Base-by-base conservation (phyloP, 2,888 invertebrate species). In the Xestia xanthographa region DNA sequence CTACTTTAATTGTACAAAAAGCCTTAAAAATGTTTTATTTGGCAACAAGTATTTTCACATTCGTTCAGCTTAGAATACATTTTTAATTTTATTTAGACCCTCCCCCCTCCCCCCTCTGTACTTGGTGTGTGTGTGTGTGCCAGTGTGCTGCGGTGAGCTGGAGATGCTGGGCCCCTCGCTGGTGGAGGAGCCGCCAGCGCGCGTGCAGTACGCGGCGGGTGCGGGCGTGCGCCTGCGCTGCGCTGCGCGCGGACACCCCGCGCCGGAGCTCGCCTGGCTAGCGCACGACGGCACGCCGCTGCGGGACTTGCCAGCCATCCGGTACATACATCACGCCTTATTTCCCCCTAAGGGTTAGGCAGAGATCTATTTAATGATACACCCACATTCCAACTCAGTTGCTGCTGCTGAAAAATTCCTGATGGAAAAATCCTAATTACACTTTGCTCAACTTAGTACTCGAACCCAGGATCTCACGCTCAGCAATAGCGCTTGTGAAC, bases 231-330 rank as follows among this genome's bases (percentile, higher is more conserved):
- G 90, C 22, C 79, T 94, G 80, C 86, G 67, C 29, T 95, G 95
- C 88, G 87, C 80, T 6, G 95, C 95, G 67, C 81, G 86, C 11
- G 94, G 93, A 0, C 80, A 86, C 20, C 94, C 95, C 48, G 83
- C 91, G 70, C 95, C 95, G 8, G 69, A 78, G 17, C 34, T 93
- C 77, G 8, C 88, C 60, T 95, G 95, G 95, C 90, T 93, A 41
- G 84, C 79, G 11, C 92, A 90, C 53, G 94, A 93, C 87, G 91
- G 91, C 66, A 63, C 88, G 9, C 79, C 83, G 60, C 89, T 94
- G 17, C 75, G 65, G 0, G 92, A 94, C 79, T 70, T 80, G 20
- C 90, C 92, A 9, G 88, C 88, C 6, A 53, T 91, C 75, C 92
- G 93, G 94, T 94, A 77, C 41, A 22, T 45, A 12, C 3, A 8